These are phyloP conservation scores for Horisme vitalbata DNA, from an alignment of 2,888 invertebrate species.

Conservation along the genomic window DNA sequence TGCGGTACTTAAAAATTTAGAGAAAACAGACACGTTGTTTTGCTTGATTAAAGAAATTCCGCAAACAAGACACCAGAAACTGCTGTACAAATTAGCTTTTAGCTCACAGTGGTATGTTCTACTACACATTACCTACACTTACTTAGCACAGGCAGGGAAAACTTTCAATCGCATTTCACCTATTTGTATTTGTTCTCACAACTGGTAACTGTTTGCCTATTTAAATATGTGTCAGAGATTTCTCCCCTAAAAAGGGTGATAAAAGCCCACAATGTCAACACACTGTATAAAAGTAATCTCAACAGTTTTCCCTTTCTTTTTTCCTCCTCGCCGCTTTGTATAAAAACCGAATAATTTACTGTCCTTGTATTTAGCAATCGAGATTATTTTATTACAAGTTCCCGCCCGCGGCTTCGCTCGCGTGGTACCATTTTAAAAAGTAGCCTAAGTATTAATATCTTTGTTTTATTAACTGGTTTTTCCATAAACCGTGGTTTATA, in stretches of 20 bases:
- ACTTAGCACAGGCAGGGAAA: slow-evolving; percentile 23
- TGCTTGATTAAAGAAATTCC: too few species aligned
- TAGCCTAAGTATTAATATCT: too few species aligned
- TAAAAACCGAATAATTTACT: slow-evolving; percentile 21
- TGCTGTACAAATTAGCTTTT: neutral
- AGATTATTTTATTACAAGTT: neutral
- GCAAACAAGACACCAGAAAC: neutral
- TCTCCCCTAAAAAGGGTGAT: slow-evolving; percentile 76
- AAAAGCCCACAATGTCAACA: slow-evolving; percentile 80
- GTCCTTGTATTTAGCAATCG: slow-evolving; percentile 2
- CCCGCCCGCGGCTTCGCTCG: neutral
- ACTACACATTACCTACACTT: slow-evolving; percentile 4
- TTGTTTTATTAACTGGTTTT: too few species aligned
- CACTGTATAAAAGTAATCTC: slow-evolving; percentile 74
- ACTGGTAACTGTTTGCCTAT: slow-evolving; percentile 74
- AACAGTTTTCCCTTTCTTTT: slow-evolving; percentile 58
- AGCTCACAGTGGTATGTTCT: neutral
- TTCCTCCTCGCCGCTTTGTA: slow-evolving; percentile 38
- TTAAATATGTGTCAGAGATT: slow-evolving; percentile 80
- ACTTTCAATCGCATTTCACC: slow-evolving; percentile 47
- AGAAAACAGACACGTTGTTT: too few species aligned
- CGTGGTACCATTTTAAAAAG: too few species aligned
- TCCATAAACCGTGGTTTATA: too few species aligned
- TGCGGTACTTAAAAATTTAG: too few species aligned
- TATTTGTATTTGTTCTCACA: slow-evolving; percentile 59